Evolutionary conservation across 2,888 invertebrate genomes (phyloP).

Genomic region (Diachrysia chrysitis): DNA sequence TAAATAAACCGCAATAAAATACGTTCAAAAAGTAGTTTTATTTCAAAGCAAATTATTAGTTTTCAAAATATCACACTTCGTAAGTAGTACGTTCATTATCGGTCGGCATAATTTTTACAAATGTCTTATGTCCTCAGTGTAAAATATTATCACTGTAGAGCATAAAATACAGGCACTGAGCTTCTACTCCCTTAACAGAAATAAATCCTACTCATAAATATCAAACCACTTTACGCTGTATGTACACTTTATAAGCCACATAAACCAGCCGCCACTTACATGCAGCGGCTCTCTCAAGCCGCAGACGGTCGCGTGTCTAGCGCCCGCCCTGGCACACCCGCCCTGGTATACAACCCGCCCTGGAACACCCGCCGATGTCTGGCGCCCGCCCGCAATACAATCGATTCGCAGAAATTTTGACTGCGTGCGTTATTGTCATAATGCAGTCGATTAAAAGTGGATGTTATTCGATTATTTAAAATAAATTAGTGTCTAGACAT

Average conservation of each 20-base stretch:
- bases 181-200: neutral
- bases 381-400: constrained; percentile 23
- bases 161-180: neutral
- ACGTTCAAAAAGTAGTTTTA: too few species aligned
- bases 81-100: too few species aligned
- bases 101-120: too few species aligned
- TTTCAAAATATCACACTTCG: too few species aligned
- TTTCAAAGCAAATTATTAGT: too few species aligned
- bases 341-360: constrained; percentile 18
- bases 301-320: constrained; percentile 37
- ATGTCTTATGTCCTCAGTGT: too few species aligned
- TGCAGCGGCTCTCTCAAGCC: constrained; percentile 28
- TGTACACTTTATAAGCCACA: neutral
- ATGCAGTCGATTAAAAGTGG: neutral
- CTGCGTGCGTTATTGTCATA: constrained; percentile 6
- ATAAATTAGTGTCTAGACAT: neutral
- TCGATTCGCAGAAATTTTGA: constrained; percentile 8
- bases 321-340: constrained; percentile 18
- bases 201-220: neutral
- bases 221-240: neutral
- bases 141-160: neutral
- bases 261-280: constrained; percentile 18
- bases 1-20: too few species aligned
- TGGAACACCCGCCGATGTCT: neutral
- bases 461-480: neutral